A percentile compares a stretch with the other conserved stretches of the same genome.
These are phyloP conservation scores for Slavum lentiscoides DNA, from an alignment of 2,888 invertebrate species.

Conservation along the genomic window DNA sequence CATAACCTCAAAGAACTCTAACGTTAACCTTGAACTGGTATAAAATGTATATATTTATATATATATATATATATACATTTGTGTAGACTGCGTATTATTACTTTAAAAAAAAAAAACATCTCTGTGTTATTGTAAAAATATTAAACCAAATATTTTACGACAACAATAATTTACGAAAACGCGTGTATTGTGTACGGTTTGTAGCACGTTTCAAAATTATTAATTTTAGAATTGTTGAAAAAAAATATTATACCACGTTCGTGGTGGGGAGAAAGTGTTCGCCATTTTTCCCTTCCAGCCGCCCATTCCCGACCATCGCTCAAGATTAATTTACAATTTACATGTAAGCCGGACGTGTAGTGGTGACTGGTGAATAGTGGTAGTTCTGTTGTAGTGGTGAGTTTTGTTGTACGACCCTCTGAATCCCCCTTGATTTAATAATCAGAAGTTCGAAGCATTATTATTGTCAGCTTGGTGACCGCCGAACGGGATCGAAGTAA, in stretches of 20 bases:
- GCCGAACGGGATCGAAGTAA: background rate
- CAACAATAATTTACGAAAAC: background rate
- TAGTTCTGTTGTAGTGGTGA: no score
- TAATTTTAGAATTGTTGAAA: background rate
- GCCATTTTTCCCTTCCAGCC: conserved; percentile 51
- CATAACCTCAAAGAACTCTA: conserved; percentile 25
- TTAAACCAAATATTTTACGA: background rate
- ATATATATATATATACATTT: background rate
- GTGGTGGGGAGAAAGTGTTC: conserved; percentile 44
- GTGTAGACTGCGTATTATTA: no score
- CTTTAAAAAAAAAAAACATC: background rate
- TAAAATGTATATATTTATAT: background rate
- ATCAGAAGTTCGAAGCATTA: conserved; percentile 21
- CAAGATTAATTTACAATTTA: conserved; percentile 43
- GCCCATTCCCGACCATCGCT: conserved; percentile 6
- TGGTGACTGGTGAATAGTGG: background rate
- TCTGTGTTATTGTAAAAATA: background rate
- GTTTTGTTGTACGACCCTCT: conserved; percentile 14
- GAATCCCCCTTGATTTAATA: background rate
- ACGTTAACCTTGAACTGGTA: conserved; percentile 16
- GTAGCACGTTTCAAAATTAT: background rate
- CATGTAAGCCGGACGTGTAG: conserved; percentile 37
- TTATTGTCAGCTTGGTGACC: background rate
- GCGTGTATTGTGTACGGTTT: background rate
- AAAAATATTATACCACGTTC: conserved; percentile 27